Base-by-base conservation (phyloP, 2,888 invertebrate genomes). In the Oscheius sp. region DNA sequence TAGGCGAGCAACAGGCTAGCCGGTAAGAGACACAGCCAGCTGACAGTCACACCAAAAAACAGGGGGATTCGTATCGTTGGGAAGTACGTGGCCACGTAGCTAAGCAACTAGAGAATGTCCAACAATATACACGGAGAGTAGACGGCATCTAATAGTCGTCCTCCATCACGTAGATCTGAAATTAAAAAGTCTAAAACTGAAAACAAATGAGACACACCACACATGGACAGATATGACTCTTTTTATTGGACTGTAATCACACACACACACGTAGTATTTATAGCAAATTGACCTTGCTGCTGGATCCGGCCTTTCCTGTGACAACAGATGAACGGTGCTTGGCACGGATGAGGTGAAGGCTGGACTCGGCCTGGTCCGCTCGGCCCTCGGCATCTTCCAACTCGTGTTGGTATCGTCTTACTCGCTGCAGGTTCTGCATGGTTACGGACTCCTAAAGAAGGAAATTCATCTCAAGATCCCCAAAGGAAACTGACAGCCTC, bases 371-470 rank as follows among this genome's bases (percentile, higher is more conserved):
- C 86, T 92, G 92, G 64, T 76, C 77, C 63, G 75, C 77, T 61
- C 74, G 68, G 68, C 73, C 96, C 90, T 97, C 96, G 84, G 96
- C 96, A 69, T 96, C 96, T 73, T 97, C 96, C 89, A 97, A 91
- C 91, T 97, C 96, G 88, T 96, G 93, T 91, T 97, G 96, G 95
- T 96, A 96, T 91, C 96, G 93, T 90, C 96, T 95, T 86, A 96
- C 96, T 90, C 96, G 93, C 90, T 95, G 95, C 87, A 96, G 93
- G 91, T 93, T 94, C 91, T 95, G 95, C 87, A 88, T 87, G 72
- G 88, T 87, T 68, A 88, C 78, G 9, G 85, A 75, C 77, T 89
- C 88, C 87, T 87, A 72, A 21, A 86, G 76, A 6, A 7, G 23
- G 13, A n/a, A 18, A 45, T 27, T 27, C n/a, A 3, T n/a, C 43